phyloP scores from a whole-genome alignment of 2,888 invertebrate genomes.

The Lamproptera curius region DNA sequence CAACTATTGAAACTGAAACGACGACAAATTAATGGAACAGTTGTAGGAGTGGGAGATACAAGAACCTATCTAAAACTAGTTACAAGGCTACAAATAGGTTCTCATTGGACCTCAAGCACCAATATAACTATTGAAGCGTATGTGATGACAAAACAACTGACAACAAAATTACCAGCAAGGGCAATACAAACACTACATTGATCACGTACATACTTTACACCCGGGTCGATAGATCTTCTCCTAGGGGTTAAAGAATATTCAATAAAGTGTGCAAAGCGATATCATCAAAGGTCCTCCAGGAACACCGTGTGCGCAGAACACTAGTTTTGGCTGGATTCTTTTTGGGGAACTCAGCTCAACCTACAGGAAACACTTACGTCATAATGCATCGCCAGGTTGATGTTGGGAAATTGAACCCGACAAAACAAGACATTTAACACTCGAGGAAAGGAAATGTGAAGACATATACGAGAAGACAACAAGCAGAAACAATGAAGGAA shows the following conservation, averaged over 20 bases:
- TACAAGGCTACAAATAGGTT: neutral
- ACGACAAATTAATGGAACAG: too few species aligned
- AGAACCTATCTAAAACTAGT: neutral
- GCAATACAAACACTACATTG: too few species aligned
- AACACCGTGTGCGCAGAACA: slow-evolving; percentile 28
- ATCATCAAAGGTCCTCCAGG: slow-evolving; percentile 27
- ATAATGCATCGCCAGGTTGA: slow-evolving; percentile 1
- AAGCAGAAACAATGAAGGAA: too few species aligned
- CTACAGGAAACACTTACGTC: too few species aligned
- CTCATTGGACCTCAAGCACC: neutral
- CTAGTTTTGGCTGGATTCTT: slow-evolving; percentile 30
- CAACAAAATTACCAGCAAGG: neutral
- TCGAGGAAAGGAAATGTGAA: neutral
- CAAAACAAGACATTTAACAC: neutral
- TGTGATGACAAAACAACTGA: neutral
- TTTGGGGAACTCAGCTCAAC: too few species aligned
- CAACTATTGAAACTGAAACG: slow-evolving; percentile 22
- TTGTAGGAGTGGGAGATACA: too few species aligned
- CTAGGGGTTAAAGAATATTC: slow-evolving; percentile 27
- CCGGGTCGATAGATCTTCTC: slow-evolving; percentile 27
- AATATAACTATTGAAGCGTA: neutral
- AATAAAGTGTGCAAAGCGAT: slow-evolving; percentile 20
- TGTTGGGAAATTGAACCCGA: neutral
- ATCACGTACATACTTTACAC: slow-evolving; percentile 5
- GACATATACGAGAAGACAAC: slow-evolving; percentile 5